Conservation (phyloP, 2,113 vertebrate genomes). For the rabbit (Oryctolagus cuniculus) region mOryCun1.1 NC_091450.1:49243501-49244000, state of each 20-base stretch:
- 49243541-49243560: conserved; percentile 67
- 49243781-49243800: conserved; percentile 77
- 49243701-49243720: conserved; percentile 88
- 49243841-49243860: not conserved
- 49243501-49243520: conserved; percentile 51
- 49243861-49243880: not conserved
- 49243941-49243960: not conserved
- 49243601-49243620: conserved; percentile 82
- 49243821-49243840: too few species aligned
- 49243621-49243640: conserved; percentile 85
- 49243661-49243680: conserved; percentile 87
- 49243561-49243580: conserved; percentile 65
- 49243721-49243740: conserved; percentile 84
- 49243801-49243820: too few species aligned
- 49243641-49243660: conserved; percentile 89
- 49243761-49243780: conserved; percentile 87
- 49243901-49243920: too few species aligned
- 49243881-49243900: not conserved
- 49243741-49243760: conserved; percentile 87
- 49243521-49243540: not conserved
- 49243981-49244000: too few species aligned
- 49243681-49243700: conserved; percentile 89
- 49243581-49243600: conserved; percentile 80
- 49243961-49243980: too few species aligned
- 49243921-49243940: not conserved